A percentile compares a stretch with the other conserved stretches of the same genome.
Conservation (phyloP, 2,797 vertebrate genomes). For the Rallus crepitans region DNA sequence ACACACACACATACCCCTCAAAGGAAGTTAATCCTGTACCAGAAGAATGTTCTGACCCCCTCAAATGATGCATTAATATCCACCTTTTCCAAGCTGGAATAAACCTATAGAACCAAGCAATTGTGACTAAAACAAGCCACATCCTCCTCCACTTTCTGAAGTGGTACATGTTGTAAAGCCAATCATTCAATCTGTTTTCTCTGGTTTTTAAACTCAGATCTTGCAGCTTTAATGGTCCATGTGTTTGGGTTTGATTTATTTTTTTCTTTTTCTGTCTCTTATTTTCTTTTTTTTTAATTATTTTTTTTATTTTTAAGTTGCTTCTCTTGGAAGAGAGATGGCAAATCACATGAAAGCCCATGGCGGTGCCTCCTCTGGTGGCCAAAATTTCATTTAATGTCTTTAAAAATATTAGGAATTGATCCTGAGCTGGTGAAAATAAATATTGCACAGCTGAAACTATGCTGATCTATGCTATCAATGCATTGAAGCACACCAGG, state of each 20-base stretch:
- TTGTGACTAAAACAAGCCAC: background rate
- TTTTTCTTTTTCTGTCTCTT: background rate
- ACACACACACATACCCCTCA: accelerated
- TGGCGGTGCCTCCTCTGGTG: accelerated
- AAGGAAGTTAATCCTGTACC: background rate
- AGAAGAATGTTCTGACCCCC: background rate
- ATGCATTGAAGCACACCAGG: background rate
- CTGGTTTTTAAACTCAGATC: background rate
- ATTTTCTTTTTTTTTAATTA: background rate
- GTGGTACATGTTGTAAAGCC: background rate
- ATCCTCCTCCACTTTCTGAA: background rate
- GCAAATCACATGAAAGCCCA: background rate
- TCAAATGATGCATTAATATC: accelerated
- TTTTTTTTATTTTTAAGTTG: background rate
- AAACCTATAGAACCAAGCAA: background rate
- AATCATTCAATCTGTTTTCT: background rate
- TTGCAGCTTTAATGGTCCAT: background rate
- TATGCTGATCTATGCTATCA: no score
- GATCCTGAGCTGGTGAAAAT: background rate
- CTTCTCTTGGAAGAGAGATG: background rate
- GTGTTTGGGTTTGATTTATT: no score
- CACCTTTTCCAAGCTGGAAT: background rate
- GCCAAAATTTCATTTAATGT: background rate
- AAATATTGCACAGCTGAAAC: background rate
- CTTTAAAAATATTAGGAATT: background rate